Evolutionary conservation across 2,888 invertebrate species (phyloP), one percentile per base, ranked within the genome.

Genomic region (Melieria crassipennis): DNA sequence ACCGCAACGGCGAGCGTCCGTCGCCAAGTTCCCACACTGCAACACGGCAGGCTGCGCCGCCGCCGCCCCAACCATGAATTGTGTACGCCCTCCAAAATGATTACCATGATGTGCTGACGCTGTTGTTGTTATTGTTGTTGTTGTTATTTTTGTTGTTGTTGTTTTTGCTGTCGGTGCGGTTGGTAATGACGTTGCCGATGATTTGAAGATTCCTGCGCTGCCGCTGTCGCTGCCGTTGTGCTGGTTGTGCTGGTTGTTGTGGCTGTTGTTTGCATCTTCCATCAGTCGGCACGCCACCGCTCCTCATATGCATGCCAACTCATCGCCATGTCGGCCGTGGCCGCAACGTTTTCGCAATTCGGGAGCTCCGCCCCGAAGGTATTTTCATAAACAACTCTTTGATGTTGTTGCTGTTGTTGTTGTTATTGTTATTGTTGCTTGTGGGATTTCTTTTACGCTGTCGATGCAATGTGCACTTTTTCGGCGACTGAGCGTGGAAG

Each of bases 361-460:
- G 85, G 84, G 83, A 84, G 84, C 84, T 85, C 84, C 84, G 84
- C 84, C 84, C 85, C 83, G 82, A 79, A 83, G 84, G 83, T 81
- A 81, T 82, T 52, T 52, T 52, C 52, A 52, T 52, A 7, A 52
- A 52, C 5, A 30, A 30, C 30, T 30, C 30, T 30, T 30, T 30
- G 30, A 30, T 30, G 30, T 30, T 30, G 30, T 30, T 30, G 30
- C 2, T 30, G 30, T 30, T 30, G 2, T 30, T 1, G 30, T 30
- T 30, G 30, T n/a, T n/a, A n/a, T 30, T 30, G 30, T 30, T 30
- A 30, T 30, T 1, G 30, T 30, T 30, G 30, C 30, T 30, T 30
- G 30, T 30, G 30, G 30, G 30, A 30, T 30, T 30, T 30, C 30
- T 30, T 30, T 30, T 1, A 2, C 30, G 3, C 30, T 30, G 30